Evolutionary conservation across 2,888 invertebrate genomes (phyloP), one percentile per base, ranked within the genome.

Genomic region (Machimus rusticus): DNA sequence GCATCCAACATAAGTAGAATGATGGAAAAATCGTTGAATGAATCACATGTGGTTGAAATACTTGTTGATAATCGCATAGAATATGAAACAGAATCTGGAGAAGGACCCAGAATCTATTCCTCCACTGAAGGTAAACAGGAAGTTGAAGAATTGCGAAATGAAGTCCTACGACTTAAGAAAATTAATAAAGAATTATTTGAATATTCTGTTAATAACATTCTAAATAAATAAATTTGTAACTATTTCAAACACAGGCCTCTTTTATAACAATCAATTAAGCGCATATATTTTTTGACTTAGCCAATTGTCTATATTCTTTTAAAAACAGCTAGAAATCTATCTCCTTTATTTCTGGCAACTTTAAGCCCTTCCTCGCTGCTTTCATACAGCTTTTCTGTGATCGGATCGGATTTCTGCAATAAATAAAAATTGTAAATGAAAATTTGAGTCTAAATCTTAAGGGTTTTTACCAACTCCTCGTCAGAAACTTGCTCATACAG

Each of bases 321-420:
- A 92, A 97, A 99, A 87, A 98, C 96, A 86, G 99, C 99, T 88
- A 98, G 93, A 94, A 95, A 99, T 93, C 99, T 99, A 82, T 96
- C 95, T 74, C 99, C 99, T 90, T 97, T 96, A 92, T 99, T 99
- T 90, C 99, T 94, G 0, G 98, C 96, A 0, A 99, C 99, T 93
- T 99, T 99, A 92, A 99, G 96, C 0, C 99, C 99, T 94, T 99
- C 99, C 93, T 99, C 99, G 74, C 99, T 98, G 91, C 98, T 97
- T 91, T 96, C 96, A 91, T 95, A 98, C 8, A 99, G 93, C 92
- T 98, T 97, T 6, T 96, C 96, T n/a, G 98, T 95, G 87, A 99
- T 95, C 1, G 96, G 95, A 94, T 99, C 99, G 5, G 91, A 91
- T 91, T 94, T 94, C 98, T 97, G 91, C 19, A 79, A 51, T 5